Evolutionary conservation across 2,888 invertebrate genomes (phyloP).

Genomic region (Noctua fimbriata): DNA sequence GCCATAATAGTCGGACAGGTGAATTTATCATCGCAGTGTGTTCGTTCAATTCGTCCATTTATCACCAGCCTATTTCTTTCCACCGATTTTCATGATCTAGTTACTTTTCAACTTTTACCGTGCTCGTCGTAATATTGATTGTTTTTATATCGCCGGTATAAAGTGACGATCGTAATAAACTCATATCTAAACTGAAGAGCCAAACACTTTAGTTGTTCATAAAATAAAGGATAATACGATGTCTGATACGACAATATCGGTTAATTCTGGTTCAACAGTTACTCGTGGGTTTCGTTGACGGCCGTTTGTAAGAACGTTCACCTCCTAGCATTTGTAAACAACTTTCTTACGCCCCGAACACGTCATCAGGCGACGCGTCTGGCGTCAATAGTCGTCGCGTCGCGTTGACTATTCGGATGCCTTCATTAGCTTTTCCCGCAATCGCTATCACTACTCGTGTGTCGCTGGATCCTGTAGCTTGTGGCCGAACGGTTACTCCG

Average conservation of each 20-base stretch:
- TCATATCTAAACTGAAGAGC: slow-evolving; percentile 35
- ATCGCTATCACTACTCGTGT: background rate
- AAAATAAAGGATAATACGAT: slow-evolving; percentile 26
- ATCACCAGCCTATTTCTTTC: slow-evolving; percentile 16
- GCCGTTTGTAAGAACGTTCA: slow-evolving; percentile 13
- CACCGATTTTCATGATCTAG: background rate
- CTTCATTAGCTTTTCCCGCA: background rate
- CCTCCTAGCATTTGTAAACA: background rate
- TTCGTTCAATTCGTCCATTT: slow-evolving; percentile 25
- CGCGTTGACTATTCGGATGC: background rate
- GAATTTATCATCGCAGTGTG: slow-evolving; percentile 30
- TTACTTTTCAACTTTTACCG: slow-evolving; percentile 1
- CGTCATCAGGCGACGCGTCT: slow-evolving; percentile 1
- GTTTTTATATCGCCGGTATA: slow-evolving; percentile 31
- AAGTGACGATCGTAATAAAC: slow-evolving; percentile 34
- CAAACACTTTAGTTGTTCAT: slow-evolving; percentile 24
- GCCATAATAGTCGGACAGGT: slow-evolving; percentile 4
- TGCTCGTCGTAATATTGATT: slow-evolving; percentile 29
- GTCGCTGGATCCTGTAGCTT: background rate
- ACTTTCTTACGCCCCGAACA: background rate
- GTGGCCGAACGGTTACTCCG: background rate
- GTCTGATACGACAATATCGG: slow-evolving; percentile 4
- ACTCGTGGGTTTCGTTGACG: background rate
- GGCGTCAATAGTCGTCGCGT: background rate
- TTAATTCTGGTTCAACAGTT: slow-evolving; percentile 18